A percentile compares a stretch with the other conserved stretches of the same genome.
These are phyloP conservation scores for Tadarida brasiliensis DNA, from an alignment of 2,797 vertebrate genomes.

Conservation along the genomic window DNA sequence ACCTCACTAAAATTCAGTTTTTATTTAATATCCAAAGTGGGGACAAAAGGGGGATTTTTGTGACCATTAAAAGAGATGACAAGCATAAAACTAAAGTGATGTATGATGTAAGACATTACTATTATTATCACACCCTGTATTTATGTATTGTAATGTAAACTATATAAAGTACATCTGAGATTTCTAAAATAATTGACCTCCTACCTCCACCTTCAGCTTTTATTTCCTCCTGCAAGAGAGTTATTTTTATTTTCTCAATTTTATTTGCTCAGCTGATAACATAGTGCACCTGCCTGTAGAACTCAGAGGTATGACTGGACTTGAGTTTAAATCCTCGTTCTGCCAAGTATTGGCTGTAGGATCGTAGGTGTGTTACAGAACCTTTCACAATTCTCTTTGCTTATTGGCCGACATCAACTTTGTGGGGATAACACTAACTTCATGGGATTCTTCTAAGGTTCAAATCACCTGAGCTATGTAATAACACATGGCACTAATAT, in stretches of 20 bases:
- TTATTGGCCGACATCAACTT: background rate
- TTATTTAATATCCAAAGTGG: slow-evolving; percentile 44
- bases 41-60: background rate
- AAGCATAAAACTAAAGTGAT: background rate
- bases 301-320: background rate
- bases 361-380: background rate
- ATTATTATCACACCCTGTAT: background rate
- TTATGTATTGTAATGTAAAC: background rate
- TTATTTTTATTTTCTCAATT: slow-evolving; percentile 32
- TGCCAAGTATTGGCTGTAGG: background rate
- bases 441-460: background rate
- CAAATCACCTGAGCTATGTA: background rate
- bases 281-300: background rate
- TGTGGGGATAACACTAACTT: background rate
- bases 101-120: background rate
- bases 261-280: background rate
- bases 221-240: background rate
- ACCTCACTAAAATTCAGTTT: background rate
- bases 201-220: background rate
- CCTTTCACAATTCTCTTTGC: background rate
- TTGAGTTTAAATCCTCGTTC: background rate
- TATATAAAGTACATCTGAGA: background rate
- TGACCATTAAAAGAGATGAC: background rate
- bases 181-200: background rate
- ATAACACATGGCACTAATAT: background rate